Evolutionary conservation across 2,113 vertebrate species (phyloP).

Genomic region (Pteronura brasiliensis): DNA sequence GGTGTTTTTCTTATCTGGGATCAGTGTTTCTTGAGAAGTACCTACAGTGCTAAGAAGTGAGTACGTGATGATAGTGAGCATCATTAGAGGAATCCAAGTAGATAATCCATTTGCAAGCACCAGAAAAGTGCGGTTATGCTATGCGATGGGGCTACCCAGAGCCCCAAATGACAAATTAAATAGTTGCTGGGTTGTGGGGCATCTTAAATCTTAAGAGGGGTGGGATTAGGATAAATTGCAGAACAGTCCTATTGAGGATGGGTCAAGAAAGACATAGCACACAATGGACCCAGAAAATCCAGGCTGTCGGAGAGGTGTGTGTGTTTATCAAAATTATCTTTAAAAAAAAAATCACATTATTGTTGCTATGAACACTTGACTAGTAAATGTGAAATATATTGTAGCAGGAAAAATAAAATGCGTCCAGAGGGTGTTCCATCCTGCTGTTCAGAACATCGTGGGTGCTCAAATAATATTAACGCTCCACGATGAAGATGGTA

Average conservation of each 20-base stretch:
- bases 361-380: background rate
- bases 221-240: background rate
- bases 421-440: background rate
- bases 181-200: background rate
- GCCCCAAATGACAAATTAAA: background rate
- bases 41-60: background rate
- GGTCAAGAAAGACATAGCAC: background rate
- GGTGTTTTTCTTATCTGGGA: slow-evolving; percentile 16
- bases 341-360: background rate
- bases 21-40: slow-evolving; percentile 30
- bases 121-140: background rate
- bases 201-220: background rate
- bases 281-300: background rate
- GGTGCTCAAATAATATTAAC: background rate
- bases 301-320: background rate
- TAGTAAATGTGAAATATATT: slow-evolving; percentile 1
- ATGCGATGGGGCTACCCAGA: background rate
- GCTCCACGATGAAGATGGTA: slow-evolving; percentile 23
- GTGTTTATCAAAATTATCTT: background rate
- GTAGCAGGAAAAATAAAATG: background rate
- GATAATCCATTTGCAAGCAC: slow-evolving; percentile 18
- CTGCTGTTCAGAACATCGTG: background rate
- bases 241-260: background rate
- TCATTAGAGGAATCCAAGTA: slow-evolving; percentile 33
- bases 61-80: background rate